Percentiles rank a stretch among this genome's conserved stretches.
These are phyloP conservation scores for Dichetophora obliterata DNA, from an alignment of 2,888 invertebrate genomes.

Conservation along the genomic window DNA sequence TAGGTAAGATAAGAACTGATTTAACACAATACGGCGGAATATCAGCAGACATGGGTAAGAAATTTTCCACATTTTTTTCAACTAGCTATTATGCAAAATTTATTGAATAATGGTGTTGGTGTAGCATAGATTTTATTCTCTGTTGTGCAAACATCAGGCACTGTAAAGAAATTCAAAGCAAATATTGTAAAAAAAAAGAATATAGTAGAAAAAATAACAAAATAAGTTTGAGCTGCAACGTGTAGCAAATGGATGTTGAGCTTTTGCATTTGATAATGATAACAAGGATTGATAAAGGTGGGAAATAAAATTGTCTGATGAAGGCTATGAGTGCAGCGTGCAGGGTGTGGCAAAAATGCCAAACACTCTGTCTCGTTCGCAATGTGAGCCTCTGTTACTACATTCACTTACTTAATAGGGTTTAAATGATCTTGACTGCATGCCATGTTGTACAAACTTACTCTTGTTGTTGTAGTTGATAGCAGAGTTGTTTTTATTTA, in stretches of 20 bases:
- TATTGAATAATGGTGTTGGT: conserved; percentile 26
- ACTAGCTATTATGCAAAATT: background rate
- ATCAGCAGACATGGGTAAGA: conserved; percentile 69
- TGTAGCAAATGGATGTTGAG: background rate
- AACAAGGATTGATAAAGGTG: background rate
- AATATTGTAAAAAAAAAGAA: background rate
- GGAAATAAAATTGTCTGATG: background rate
- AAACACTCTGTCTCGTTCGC: background rate
- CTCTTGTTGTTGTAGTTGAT: conserved; percentile 1
- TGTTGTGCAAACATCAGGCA: background rate
- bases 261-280: background rate
- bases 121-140: conserved; percentile 16
- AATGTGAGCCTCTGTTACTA: background rate
- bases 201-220: background rate
- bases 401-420: background rate
- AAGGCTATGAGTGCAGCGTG: background rate
- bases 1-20: conserved; percentile 69
- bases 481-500: too few relatives aligned
- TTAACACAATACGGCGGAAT: conserved; percentile 69
- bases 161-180: conserved; percentile 18
- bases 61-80: conserved; percentile 63
- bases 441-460: conserved; percentile 12
- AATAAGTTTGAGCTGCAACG: background rate
- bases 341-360: background rate
- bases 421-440: conserved; percentile 29